phyloP scores from a whole-genome alignment of 2,113 vertebrate species.

The Cichladusa arquata region DNA sequence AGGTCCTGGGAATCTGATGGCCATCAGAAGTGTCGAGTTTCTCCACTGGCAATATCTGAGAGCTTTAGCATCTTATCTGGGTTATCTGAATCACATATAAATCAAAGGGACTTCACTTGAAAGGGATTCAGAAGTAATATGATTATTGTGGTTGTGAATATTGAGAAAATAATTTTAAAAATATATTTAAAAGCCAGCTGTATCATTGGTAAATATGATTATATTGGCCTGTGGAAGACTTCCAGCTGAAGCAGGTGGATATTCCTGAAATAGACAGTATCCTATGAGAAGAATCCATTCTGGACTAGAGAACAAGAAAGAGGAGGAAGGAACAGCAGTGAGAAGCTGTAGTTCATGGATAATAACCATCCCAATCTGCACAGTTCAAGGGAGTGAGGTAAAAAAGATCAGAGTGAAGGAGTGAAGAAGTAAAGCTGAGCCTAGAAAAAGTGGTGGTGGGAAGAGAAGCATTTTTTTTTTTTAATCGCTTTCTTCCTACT shows the following conservation, averaged over 20 bases:
- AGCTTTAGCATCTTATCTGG: not conserved
- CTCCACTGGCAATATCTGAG: not conserved
- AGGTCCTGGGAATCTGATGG: not conserved
- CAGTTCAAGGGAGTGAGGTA: accelerated
- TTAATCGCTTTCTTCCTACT: not conserved
- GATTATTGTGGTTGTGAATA: not conserved
- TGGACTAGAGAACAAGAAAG: not conserved
- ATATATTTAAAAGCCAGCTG: not conserved
- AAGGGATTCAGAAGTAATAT: not conserved
- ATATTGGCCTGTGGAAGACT: not conserved
- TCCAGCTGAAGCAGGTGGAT: accelerated
- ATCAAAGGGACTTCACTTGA: not conserved
- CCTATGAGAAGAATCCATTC: accelerated
- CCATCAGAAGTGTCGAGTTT: not conserved
- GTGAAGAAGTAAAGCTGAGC: not conserved
- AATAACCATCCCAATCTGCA: accelerated
- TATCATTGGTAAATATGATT: not conserved
- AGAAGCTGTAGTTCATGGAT: accelerated
- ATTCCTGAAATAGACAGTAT: not conserved
- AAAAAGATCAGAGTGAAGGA: not conserved
- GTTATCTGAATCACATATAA: not conserved
- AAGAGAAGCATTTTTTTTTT: accelerated
- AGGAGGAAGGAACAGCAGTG: not conserved
- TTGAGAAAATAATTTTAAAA: not conserved
- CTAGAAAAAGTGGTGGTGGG: not conserved